A percentile compares a stretch with the other conserved stretches of the same genome.
phyloP scores from a whole-genome alignment of 2,797 vertebrate genomes.

The Lacerta bilineata region DNA sequence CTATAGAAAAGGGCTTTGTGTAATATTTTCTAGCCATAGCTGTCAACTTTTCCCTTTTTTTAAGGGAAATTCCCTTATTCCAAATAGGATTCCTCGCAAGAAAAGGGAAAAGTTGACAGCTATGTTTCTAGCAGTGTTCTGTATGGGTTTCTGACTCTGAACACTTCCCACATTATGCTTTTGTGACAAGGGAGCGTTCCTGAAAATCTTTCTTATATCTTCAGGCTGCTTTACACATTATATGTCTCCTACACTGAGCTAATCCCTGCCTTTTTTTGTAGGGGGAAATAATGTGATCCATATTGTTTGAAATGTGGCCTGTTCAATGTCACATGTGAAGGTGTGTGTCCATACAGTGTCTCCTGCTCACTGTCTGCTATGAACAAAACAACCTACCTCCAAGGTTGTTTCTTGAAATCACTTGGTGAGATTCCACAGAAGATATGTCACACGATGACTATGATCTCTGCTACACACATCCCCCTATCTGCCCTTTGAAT shows the following conservation, averaged over 20 bases:
- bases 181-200: not conserved
- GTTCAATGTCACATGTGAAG: not conserved
- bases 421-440: constrained; percentile 48
- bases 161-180: not conserved
- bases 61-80: no score
- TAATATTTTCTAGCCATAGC: not conserved
- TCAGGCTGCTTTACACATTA: not conserved
- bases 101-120: no score
- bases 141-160: not conserved
- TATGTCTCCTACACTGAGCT: not conserved
- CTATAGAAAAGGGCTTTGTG: constrained; percentile 9
- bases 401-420: no score
- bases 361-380: not conserved
- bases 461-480: not conserved
- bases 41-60: no score
- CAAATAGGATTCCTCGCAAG: no score
- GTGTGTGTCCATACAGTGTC: not conserved
- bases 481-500: constrained; percentile 27
- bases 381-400: not conserved
- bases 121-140: not conserved
- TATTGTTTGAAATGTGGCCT: not conserved
- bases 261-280: not conserved
- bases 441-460: constrained; percentile 34
- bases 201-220: not conserved
- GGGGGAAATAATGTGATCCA: not conserved